phyloP scores from a whole-genome alignment of 1,140 invertebrate genomes.

The Carcinoscorpius rotundicauda region DNA sequence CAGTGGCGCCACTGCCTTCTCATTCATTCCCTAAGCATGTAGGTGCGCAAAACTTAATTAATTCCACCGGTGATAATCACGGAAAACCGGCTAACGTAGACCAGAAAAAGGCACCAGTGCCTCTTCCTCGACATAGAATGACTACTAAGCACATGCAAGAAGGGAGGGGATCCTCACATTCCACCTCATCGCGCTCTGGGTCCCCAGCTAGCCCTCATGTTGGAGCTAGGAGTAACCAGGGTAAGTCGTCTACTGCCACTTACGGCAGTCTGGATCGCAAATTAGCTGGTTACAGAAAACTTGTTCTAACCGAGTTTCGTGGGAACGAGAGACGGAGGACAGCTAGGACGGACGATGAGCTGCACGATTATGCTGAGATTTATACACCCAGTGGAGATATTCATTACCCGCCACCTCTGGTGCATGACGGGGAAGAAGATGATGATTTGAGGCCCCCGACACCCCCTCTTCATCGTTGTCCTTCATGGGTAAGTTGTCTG shows the following conservation, averaged over 20 bases:
- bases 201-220: not conserved
- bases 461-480: slow-evolving; percentile 59
- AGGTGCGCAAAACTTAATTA: not conserved
- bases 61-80: not conserved
- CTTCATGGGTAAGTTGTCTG: slow-evolving; percentile 27
- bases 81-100: not conserved
- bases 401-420: slow-evolving; percentile 41
- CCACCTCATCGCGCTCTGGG: not conserved
- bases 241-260: slow-evolving; percentile 4
- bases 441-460: slow-evolving; percentile 48
- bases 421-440: slow-evolving; percentile 31
- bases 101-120: not conserved
- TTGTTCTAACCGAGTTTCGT: slow-evolving; percentile 18
- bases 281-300: slow-evolving; percentile 13
- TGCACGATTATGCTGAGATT: slow-evolving; percentile 84
- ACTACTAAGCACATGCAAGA: not conserved
- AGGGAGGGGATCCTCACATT: not conserved
- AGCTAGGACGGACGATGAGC: slow-evolving; percentile 39
- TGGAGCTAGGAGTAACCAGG: not conserved
- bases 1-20: slow-evolving; percentile 27
- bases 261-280: slow-evolving; percentile 24
- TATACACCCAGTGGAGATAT: slow-evolving; percentile 79
- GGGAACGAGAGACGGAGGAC: slow-evolving; percentile 10
- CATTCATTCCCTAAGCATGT: not conserved
- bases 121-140: not conserved